Base-by-base conservation (phyloP, 1,140 invertebrate species). In the Rhyzopertha dominica region DNA sequence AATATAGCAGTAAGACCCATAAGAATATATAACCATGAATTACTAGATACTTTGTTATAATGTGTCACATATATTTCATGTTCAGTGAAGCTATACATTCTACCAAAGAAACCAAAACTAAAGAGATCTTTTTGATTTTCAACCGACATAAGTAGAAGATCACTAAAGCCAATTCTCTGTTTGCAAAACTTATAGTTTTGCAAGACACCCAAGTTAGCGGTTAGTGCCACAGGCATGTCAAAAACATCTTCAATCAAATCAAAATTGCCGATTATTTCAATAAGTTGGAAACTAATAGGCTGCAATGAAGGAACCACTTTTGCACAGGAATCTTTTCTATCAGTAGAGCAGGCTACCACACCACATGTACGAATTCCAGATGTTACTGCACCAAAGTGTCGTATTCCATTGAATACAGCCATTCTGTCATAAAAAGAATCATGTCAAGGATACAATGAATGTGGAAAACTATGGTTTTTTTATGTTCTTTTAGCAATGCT, bases 71-170 rank as follows among this genome's bases (percentile, higher is more conserved):
- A 13, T 12, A 13, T 24, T 12, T 13, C 8, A 37, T 23, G 4
- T 13, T 10, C n/a, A 37, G 22, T 23, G 3, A 13, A 4, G 18
- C 19, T 24, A 23, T 22, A 37, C 16, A 37, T 19, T 37, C 35
- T 37, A 4, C 35, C 35, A 22, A 23, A 37, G 10, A 37, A 23
- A 8, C 35, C 35, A 37, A 37, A 37, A 3, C 19, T 37, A 13
- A 37, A 4, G 8, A 37, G n/a, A 7, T 37, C 19, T 22, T 22
- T 19, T 12, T 19, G 35, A 3, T 19, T 5, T 13, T 3, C 25
- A 23, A 16, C 25, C 3, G 35, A 9, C 35, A 37, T 37, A 23
- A 7, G 22, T 16, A 37, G 22, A 16, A 12, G 7, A 9, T 8
- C 25, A 23, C 25, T 23, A 8, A 23, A 14, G 8, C 13, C 35